Conservation (phyloP, 2,113 vertebrate species). For the Spea multiplicata region DNA sequence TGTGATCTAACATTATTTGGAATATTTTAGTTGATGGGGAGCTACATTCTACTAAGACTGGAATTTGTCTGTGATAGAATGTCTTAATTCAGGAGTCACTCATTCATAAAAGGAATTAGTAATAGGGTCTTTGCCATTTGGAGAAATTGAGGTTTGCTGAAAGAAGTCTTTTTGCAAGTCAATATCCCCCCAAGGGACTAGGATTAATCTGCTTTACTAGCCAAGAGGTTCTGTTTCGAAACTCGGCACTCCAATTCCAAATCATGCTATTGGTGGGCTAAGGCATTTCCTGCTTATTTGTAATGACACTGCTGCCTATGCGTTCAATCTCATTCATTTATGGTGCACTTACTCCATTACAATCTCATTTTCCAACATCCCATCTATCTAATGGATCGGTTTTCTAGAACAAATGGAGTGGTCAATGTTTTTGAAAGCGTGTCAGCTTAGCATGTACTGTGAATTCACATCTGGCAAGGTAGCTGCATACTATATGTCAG, state of each 20-base stretch:
- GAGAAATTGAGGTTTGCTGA: not conserved
- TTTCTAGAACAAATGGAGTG: slow-evolving; percentile 2
- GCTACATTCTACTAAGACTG: not conserved
- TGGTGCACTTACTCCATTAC: not conserved
- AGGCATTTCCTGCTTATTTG: not conserved
- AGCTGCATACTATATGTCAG: not conserved
- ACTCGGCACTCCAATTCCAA: not conserved
- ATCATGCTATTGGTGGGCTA: not conserved
- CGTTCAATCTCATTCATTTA: slow-evolving; percentile 24
- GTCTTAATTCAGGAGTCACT: not conserved
- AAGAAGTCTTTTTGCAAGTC: not conserved
- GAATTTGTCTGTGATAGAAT: not conserved
- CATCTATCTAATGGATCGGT: slow-evolving; percentile 9
- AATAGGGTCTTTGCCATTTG: not conserved
- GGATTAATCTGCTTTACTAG: not conserved
- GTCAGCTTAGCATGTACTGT: not conserved
- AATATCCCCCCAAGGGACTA: not conserved
- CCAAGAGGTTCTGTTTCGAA: not conserved
- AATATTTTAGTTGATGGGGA: too few species aligned
- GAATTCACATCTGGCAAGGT: slow-evolving; percentile 5
- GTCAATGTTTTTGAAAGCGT: slow-evolving; percentile 17
- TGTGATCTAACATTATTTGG: too few species aligned
- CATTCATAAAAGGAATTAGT: too few species aligned
- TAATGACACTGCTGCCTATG: not conserved
- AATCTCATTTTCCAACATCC: slow-evolving; percentile 7